These are phyloP conservation scores for Mandrillus leucophaeus DNA, from an alignment of 2,113 vertebrate species.

Conservation along the genomic window DNA sequence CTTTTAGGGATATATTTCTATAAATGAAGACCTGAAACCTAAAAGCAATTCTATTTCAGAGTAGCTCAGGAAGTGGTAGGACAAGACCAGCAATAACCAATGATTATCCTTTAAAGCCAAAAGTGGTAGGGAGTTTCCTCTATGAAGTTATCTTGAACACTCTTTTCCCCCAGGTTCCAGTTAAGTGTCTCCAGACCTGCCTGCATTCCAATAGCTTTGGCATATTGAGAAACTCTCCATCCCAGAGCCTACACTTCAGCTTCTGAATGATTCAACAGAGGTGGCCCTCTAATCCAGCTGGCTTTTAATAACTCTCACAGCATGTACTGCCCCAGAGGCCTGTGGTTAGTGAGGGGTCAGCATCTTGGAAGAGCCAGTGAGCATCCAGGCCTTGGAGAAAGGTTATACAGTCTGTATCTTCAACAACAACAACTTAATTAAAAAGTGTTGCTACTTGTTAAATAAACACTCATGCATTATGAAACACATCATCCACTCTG, in stretches of 20 bases:
- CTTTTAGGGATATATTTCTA: background rate
- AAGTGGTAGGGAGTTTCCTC: background rate
- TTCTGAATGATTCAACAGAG: slow-evolving; percentile 27
- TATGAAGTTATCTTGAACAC: background rate
- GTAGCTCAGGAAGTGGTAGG: background rate
- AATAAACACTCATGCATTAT: slow-evolving; percentile 61
- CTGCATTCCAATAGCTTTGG: background rate
- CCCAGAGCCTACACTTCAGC: background rate
- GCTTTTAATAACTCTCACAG: slow-evolving; percentile 26
- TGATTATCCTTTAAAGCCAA: background rate
- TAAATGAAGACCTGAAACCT: background rate
- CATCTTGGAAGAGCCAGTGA: background rate
- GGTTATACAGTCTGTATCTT: background rate
- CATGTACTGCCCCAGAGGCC: background rate
- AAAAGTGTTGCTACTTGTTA: slow-evolving; percentile 66
- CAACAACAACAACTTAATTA: slow-evolving; percentile 68
- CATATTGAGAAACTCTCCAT: background rate
- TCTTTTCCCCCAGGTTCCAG: background rate
- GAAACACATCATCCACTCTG: slow-evolving; percentile 34
- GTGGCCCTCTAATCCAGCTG: background rate
- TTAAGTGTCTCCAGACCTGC: background rate
- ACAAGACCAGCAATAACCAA: background rate
- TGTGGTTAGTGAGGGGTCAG: background rate
- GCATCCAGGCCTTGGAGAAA: slow-evolving; percentile 16
- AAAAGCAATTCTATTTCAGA: background rate